These are phyloP conservation scores for Misgurnus mizolepis DNA, from an alignment of 2,113 vertebrate species.

Conservation along the genomic window DNA sequence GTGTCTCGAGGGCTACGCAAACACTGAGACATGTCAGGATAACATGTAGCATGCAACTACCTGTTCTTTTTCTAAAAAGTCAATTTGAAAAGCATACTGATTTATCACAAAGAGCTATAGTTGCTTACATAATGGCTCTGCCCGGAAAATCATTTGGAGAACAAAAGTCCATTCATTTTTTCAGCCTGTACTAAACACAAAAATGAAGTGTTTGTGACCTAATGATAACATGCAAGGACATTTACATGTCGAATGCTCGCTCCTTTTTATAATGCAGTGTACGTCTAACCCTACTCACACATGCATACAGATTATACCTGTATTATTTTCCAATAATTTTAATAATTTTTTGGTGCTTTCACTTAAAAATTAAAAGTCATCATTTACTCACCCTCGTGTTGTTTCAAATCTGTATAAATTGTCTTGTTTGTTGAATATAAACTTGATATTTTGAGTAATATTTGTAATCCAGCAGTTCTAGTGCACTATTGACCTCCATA, in stretches of 20 bases:
- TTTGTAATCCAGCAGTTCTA: too few relatives aligned
- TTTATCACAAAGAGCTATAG: not conserved
- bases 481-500: too few relatives aligned
- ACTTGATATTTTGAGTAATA: too few relatives aligned
- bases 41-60: constrained; percentile 3
- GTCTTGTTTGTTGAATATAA: too few relatives aligned
- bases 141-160: not conserved
- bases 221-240: not conserved
- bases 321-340: too few relatives aligned
- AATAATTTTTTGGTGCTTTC: too few relatives aligned
- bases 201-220: not conserved
- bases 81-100: constrained; percentile 1
- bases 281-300: too few relatives aligned
- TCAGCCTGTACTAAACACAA: not conserved
- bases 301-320: too few relatives aligned
- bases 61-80: constrained; percentile 22
- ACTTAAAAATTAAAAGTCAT: too few relatives aligned
- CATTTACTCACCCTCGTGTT: too few relatives aligned
- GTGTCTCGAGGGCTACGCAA: constrained; percentile 13
- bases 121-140: not conserved
- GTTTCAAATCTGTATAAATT: too few relatives aligned
- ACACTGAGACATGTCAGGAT: not conserved
- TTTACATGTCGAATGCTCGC: not conserved
- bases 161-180: constrained; percentile 6
- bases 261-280: not conserved